phyloP scores from a whole-genome alignment of 2,888 invertebrate species.

The Meandrusa payeni region DNA sequence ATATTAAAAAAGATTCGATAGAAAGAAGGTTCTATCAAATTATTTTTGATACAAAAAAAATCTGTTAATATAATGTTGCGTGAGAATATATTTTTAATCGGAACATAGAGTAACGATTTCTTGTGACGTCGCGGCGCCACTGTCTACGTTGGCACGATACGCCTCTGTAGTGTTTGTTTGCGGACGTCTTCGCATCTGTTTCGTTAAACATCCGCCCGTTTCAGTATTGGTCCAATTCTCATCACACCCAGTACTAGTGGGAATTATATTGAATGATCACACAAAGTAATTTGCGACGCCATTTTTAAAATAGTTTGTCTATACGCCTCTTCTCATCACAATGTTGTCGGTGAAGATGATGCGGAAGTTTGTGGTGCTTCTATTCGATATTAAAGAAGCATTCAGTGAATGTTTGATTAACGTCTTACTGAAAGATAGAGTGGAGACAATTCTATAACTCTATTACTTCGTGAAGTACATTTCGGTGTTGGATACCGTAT shows the following conservation, averaged over 20 bases:
- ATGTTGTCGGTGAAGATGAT: conserved; percentile 57
- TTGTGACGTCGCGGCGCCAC: conserved; percentile 60
- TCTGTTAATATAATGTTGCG: conserved; percentile 9
- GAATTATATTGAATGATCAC: conserved; percentile 37
- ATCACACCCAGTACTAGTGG: conserved; percentile 58
- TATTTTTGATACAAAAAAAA: too few relatives aligned
- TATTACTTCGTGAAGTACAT: conserved; percentile 31
- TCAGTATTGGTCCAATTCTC: conserved; percentile 71
- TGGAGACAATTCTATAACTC: conserved; percentile 56
- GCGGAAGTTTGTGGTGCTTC: conserved; percentile 63
- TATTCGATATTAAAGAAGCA: conserved; percentile 73
- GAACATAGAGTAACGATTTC: conserved; percentile 48
- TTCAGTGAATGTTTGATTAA: conserved; percentile 75
- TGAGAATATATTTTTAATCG: conserved; percentile 42
- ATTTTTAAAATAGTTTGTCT: conserved; percentile 39
- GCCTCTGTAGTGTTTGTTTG: conserved; percentile 62
- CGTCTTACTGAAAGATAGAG: conserved; percentile 66
- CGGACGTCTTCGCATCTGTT: conserved; percentile 73
- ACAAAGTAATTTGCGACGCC: conserved; percentile 43
- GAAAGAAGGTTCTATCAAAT: too few relatives aligned
- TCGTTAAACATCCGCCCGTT: conserved; percentile 67
- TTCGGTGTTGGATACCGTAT: background rate
- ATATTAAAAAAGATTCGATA: too few relatives aligned
- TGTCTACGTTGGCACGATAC: conserved; percentile 64
- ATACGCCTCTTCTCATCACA: conserved; percentile 34